Percentiles rank a stretch among this genome's conserved stretches.
phyloP scores from a whole-genome alignment of 2,888 invertebrate species.

The Cephonodes hylas region DNA sequence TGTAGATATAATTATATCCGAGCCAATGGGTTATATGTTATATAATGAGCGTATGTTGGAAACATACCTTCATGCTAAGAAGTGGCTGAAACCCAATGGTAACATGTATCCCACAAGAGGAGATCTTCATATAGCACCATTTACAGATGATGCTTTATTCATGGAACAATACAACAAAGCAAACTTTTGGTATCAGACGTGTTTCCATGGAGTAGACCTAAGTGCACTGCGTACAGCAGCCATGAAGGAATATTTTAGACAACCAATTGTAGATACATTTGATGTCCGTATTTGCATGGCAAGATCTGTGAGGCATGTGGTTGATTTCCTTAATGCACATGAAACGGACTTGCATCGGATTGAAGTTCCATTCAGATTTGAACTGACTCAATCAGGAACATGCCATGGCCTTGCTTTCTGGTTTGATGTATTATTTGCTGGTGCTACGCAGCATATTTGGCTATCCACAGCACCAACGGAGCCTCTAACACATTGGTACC shows the following conservation, averaged over 20 bases:
- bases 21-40: slow-evolving; percentile 99
- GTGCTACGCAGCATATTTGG: slow-evolving; percentile 95
- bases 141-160: slow-evolving; percentile 97
- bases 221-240: slow-evolving; percentile 96
- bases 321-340: slow-evolving; percentile 95
- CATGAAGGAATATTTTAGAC: slow-evolving; percentile 97
- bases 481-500: slow-evolving; percentile 99
- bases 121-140: slow-evolving; percentile 98
- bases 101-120: slow-evolving; percentile 99
- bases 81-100: slow-evolving; percentile 95
- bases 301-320: slow-evolving; percentile 94
- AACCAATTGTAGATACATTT: slow-evolving; percentile 99
- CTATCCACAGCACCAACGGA: slow-evolving; percentile 98
- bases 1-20: slow-evolving; percentile 98
- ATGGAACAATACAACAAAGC: slow-evolving; percentile 99
- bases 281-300: slow-evolving; percentile 98
- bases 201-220: slow-evolving; percentile 98
- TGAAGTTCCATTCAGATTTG: slow-evolving; percentile 96
- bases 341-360: slow-evolving; percentile 97
- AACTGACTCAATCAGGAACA: slow-evolving; percentile 94
- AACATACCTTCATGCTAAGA: slow-evolving; percentile 98
- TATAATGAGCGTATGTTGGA: slow-evolving; percentile 99
- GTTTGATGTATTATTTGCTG: slow-evolving; percentile 99
- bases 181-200: slow-evolving; percentile 99
- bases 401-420: slow-evolving; percentile 99